Evolutionary conservation across 1,140 invertebrate genomes (phyloP), one percentile per base, ranked within the genome.

Genomic region (Macrobrachium nipponense): DNA sequence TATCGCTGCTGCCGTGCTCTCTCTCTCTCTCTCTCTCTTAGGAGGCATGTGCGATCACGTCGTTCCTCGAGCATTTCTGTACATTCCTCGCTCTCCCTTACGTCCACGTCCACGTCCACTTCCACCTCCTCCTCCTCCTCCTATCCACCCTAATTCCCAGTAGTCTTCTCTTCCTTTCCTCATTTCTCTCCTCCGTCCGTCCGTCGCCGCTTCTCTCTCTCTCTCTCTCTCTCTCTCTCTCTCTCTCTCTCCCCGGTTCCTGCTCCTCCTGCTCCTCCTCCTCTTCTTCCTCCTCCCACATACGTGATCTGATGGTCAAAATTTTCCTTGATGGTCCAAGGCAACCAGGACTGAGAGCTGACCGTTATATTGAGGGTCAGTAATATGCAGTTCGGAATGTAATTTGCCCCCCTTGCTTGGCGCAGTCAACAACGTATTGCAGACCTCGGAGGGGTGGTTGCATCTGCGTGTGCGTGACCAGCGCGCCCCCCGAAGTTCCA

Each of bases 381-480:
- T 86, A 86, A 86, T 86, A 86, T 79, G 84, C 84, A 86, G 77
- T 86, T 86, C 77, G 84, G 84, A 86, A 86, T 86, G 84, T 86
- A 86, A 86, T 86, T 86, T 86, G 84, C 77, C 77, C 75, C 68
- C 68, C 77, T 86, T 86, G 84, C 84, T 86, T 86, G 84, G 84
- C 68, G 84, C 84, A 86, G 84, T 86, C 84, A 86, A 86, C 84
- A 86, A 80, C 84, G 84, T 86, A 86, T 86, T 86, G 84, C 77
- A 86, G 84, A 86, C 66, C 80, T 82, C 59, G 77, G 59, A 86
- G 84, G 77, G 51, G 75, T 75, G 51, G 75, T 75, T 86, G 77
- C 75, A 73, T 86, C 84, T 86, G 84, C 84, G 66, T 72, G 17
- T 58, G n/a, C 66, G 66, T 60, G 58, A 11, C 51, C 58, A 23